Percentiles rank a stretch among this genome's conserved stretches.
Conservation (phyloP, 2,113 vertebrate species). For the Mirounga angustirostris region DNA sequence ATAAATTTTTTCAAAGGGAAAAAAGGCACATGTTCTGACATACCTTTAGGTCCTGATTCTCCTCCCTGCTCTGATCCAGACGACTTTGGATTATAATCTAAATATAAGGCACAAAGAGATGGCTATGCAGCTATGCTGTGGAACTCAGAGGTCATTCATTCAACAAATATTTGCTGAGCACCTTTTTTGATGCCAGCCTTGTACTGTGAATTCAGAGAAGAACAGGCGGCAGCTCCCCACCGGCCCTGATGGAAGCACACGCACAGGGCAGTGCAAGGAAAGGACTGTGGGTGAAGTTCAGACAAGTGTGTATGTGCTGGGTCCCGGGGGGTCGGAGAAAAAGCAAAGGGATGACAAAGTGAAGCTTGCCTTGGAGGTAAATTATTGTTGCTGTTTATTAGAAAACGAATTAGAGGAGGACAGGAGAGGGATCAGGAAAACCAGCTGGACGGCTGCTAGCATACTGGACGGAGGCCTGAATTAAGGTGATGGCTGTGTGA, state of each 20-base stretch:
- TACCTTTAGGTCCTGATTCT: constrained; percentile 96
- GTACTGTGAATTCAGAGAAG: not conserved
- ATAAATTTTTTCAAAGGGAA: constrained; percentile 7
- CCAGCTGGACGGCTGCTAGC: not conserved
- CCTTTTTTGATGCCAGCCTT: not conserved
- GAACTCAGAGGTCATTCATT: not conserved
- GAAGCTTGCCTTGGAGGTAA: not conserved
- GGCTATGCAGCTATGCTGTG: not conserved
- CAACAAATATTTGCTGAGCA: not conserved
- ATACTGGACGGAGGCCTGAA: not conserved
- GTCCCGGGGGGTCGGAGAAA: not conserved
- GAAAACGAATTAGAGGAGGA: not conserved
- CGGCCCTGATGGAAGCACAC: not conserved
- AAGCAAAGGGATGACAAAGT: not conserved
- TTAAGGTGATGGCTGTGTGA: not conserved
- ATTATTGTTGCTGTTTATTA: not conserved
- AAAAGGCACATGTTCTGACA: constrained; percentile 55
- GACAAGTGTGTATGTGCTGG: not conserved
- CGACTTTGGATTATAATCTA: constrained; percentile 95
- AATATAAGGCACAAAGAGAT: constrained; percentile 64
- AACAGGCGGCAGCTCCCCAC: not conserved
- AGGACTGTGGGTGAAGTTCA: not conserved
- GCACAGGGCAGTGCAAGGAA: too few species aligned
- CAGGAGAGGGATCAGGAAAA: not conserved
- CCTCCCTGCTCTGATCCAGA: constrained; percentile 97